Evolutionary conservation across 1,140 invertebrate species (phyloP).

Genomic region (Physella acuta): DNA sequence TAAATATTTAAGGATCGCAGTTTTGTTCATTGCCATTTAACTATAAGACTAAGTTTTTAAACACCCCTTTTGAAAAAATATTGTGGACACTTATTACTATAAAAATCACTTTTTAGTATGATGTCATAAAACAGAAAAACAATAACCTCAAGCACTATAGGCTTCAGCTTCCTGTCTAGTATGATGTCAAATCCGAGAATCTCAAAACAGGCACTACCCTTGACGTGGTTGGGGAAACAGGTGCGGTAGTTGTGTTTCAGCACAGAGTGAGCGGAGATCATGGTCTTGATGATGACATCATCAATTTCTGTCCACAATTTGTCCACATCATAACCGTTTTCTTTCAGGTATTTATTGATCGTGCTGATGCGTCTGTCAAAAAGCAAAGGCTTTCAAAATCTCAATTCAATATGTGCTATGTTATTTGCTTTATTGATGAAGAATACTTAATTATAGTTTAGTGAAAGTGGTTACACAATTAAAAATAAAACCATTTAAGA

Average conservation of each 20-base stretch:
- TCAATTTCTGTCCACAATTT: slow-evolving; percentile 79
- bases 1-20: too few species aligned
- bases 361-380: slow-evolving; percentile 67
- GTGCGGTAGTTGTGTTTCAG: slow-evolving; percentile 85
- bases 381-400: too few species aligned
- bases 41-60: too few species aligned
- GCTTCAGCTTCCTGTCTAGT: slow-evolving; percentile 81
- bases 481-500: too few species aligned
- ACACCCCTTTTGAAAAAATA: too few species aligned
- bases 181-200: slow-evolving; percentile 86
- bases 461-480: too few species aligned
- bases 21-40: too few species aligned
- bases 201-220: slow-evolving; percentile 85
- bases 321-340: slow-evolving; percentile 73
- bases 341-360: slow-evolving; percentile 73
- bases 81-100: too few species aligned
- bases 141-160: slow-evolving; percentile 80
- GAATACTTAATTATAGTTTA: too few species aligned
- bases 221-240: slow-evolving; percentile 82
- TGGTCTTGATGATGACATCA: slow-evolving; percentile 86
- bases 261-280: slow-evolving; percentile 80
- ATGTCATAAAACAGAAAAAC: not conserved
- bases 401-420: too few species aligned
- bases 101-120: too few species aligned
- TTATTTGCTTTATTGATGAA: too few species aligned